Base-by-base conservation (phyloP, 53 echinoderm and acorn worm species). In the Zoroaster sp. region DNA sequence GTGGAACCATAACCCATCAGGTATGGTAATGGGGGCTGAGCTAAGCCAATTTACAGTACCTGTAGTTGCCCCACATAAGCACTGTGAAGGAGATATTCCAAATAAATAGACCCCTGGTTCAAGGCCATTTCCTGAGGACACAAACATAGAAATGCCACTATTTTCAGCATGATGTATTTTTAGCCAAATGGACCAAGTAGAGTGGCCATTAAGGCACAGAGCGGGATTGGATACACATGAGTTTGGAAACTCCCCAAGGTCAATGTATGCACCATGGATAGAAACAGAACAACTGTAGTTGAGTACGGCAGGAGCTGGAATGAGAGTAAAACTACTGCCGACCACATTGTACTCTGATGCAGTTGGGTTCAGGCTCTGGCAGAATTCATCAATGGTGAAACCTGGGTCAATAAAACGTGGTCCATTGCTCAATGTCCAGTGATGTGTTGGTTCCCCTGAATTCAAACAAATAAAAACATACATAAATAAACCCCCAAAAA, bases 111-210 rank as follows among this genome's bases (percentile, higher is more conserved):
- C n/a, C n/a, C n/a, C n/a, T n/a, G n/a, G n/a, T n/a, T n/a, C n/a
- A n/a, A n/a, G n/a, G n/a, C n/a, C n/a, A n/a, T n/a, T n/a, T 18
- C 80, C 80, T 1, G 81, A 41, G 2, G 81, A 81, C 67, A 67
- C 20, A 15, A 81, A 54, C 17, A 40, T 41, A 12, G 39, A 30
- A 9, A 42, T 14, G 25, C 81, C 81, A 2, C 5, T 4, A 41
- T 41, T 66, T 21, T 66, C 41, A 1, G 38, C 44, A 2, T 15
- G 81, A 40, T 65, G 17, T 25, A 81, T 21, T 23, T 81, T 81
- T 40, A 81, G 11, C 81, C 81, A 81, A 25, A 81, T 14, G 13
- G 81, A 81, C 81, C 81, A 81, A 12, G 81, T 81, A 43, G 81
- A 67, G 6, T 66, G 40, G 43, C 81, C 81, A 4, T 8, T 28